These are phyloP conservation scores for Ochotona curzoniae DNA, from an alignment of 2,113 vertebrate genomes.

Conservation along the genomic window DNA sequence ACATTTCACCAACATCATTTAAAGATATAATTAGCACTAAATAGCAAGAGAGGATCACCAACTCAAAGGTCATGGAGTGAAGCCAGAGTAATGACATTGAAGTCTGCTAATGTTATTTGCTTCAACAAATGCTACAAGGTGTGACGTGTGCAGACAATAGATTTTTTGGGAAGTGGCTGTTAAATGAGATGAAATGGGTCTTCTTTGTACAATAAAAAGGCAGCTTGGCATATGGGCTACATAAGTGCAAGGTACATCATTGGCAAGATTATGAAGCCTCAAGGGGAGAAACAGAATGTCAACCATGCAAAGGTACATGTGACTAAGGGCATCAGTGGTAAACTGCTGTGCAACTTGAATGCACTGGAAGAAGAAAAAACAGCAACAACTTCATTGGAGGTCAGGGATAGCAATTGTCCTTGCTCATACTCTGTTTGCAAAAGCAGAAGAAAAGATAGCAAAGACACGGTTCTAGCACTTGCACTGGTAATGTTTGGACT, in stretches of 20 bases:
- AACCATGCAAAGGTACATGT: background rate
- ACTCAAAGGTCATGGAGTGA: constrained; percentile 45
- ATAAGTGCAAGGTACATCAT: background rate
- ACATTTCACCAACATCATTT: constrained; percentile 56
- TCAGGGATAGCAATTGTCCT: background rate
- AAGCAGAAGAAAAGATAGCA: background rate
- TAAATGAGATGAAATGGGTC: background rate
- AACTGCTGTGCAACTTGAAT: background rate
- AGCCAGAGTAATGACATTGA: constrained; percentile 36
- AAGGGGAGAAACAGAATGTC: background rate
- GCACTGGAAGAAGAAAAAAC: background rate
- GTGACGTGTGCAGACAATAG: background rate
- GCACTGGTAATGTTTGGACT: constrained; percentile 4
- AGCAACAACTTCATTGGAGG: background rate
- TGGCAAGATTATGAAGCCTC: background rate
- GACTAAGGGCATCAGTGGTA: background rate
- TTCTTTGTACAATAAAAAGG: background rate
- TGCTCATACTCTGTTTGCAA: background rate
- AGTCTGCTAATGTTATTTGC: constrained; percentile 23
- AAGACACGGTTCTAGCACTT: background rate
- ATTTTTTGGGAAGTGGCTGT: background rate
- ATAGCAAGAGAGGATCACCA: constrained; percentile 27
- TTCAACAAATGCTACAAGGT: constrained; percentile 31
- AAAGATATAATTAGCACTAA: constrained; percentile 64
- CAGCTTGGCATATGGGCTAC: background rate